Evolutionary conservation across 2,888 invertebrate species (phyloP), one percentile per base, ranked within the genome.

Genomic region (Drosophila putrida): DNA sequence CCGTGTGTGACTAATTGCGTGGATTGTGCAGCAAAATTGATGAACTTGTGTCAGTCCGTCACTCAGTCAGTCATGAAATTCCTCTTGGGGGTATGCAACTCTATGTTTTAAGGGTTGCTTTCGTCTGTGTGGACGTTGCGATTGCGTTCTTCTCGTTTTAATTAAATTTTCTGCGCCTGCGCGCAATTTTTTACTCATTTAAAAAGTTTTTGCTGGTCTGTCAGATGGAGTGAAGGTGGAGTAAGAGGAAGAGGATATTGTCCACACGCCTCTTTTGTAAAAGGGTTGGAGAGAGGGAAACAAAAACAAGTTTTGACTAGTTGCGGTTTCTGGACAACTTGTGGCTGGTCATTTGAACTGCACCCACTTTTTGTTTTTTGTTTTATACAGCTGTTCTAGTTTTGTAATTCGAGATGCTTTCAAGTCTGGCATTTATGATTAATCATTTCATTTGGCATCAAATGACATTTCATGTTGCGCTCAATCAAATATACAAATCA

Each of bases 111-210:
- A 58, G 81, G 81, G 80, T 75, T 75, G 71, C 2, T 51, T 25
- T 15, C n/a, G n/a, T n/a, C 6, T 31, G 13, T 39, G 0, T 20
- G 9, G 8, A 31, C 31, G 13, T 44, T 65, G 69, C 50, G 74
- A 51, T 41, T 46, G 57, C 57, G 61, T 67, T 47, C 20, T 20
- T 2, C 70, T 74, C 66, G 71, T 75, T 86, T 88, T 88, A 82
- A 88, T 88, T 88, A 86, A 80, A 88, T 86, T 86, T 86, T 82
- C 71, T 88, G 82, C 84, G 86, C 78, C 77, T 86, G 86, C 77
- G 87, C 84, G 66, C 84, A 82, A 84, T 86, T 82, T 87, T 82
- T 66, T 66, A 74, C 78, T 80, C 73, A 80, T 83, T 83, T 81
- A 43, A 38, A 11, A 35, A 41, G n/a, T n/a, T 81, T 68, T 81